These are phyloP conservation scores for Idaea biselata DNA, from an alignment of 2,888 invertebrate genomes.

Conservation along the genomic window DNA sequence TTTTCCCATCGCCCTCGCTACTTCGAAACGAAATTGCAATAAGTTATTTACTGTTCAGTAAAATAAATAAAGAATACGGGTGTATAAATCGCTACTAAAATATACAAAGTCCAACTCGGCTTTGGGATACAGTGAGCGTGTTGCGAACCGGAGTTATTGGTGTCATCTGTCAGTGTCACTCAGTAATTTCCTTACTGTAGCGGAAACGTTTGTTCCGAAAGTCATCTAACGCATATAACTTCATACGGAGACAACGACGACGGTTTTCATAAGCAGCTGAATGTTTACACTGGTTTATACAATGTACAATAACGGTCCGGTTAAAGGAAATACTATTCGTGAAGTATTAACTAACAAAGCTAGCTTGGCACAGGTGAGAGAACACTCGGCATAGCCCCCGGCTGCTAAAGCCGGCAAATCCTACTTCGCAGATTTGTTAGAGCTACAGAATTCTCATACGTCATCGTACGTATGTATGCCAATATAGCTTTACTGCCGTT, in stretches of 20 bases:
- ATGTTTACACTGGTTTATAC: slow-evolving; percentile 6
- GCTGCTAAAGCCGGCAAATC: slow-evolving; percentile 27
- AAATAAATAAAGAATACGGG: slow-evolving; percentile 23
- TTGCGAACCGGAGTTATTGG: slow-evolving; percentile 65
- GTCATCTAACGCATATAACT: slow-evolving; percentile 55
- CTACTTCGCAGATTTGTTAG: slow-evolving; percentile 24
- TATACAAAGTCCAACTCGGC: slow-evolving; percentile 42
- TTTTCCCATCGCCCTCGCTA: slow-evolving; percentile 8
- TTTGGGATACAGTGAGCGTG: slow-evolving; percentile 50
- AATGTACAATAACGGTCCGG: background rate
- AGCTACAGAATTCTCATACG: slow-evolving; percentile 13
- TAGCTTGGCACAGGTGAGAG: slow-evolving; percentile 35
- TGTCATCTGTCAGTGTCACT: slow-evolving; percentile 71
- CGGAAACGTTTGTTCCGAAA: slow-evolving; percentile 66
- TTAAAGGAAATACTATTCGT: slow-evolving; percentile 15
- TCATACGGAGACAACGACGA: slow-evolving; percentile 44
- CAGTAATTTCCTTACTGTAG: slow-evolving; percentile 65
- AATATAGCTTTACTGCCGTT: too few species aligned
- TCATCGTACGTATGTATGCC: too few species aligned
- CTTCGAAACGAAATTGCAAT: slow-evolving; percentile 13
- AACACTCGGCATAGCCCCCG: slow-evolving; percentile 12
- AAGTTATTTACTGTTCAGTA: slow-evolving; percentile 10
- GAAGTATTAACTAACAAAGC: slow-evolving; percentile 24
- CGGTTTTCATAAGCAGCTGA: slow-evolving; percentile 29
- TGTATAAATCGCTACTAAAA: slow-evolving; percentile 42